Conservation (phyloP, 2,113 vertebrate genomes). For the Petroica traversi region DNA sequence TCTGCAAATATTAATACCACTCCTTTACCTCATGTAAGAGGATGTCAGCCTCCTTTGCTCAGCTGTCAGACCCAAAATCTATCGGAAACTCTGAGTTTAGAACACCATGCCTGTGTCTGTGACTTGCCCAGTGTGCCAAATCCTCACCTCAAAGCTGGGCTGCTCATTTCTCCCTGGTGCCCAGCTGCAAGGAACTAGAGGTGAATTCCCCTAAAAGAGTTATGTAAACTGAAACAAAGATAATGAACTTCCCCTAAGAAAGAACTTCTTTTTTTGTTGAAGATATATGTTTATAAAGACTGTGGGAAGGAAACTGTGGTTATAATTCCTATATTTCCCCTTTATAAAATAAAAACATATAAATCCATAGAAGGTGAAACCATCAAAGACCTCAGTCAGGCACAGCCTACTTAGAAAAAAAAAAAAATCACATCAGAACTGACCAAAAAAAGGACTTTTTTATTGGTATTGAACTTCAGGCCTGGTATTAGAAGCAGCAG, state of each 20-base stretch:
- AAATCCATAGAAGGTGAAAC: not conserved
- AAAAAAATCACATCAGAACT: not conserved
- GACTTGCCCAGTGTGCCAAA: not conserved
- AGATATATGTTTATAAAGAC: not conserved
- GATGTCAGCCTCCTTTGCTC: not conserved
- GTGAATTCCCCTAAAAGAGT: not conserved
- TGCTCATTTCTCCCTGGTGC: not conserved
- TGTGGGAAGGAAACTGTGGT: not conserved
- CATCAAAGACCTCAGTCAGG: not conserved
- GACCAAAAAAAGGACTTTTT: not conserved
- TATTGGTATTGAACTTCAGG: not conserved
- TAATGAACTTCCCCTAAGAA: not conserved
- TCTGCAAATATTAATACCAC: not conserved
- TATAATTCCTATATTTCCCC: not conserved
- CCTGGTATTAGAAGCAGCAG: not conserved
- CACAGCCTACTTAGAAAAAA: not conserved
- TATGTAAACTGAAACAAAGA: constrained; percentile 4
- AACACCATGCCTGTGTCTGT: not conserved
- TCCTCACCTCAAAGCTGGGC: not conserved
- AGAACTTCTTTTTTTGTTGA: not conserved
- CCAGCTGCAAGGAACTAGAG: not conserved
- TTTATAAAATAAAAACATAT: not conserved
- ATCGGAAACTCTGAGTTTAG: not conserved
- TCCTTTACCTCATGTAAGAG: not conserved
- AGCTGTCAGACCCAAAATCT: not conserved